Percentiles rank a stretch among this genome's conserved stretches.
phyloP scores from a whole-genome alignment of 2,113 vertebrate species.

The Stictonetta naevosa region DNA sequence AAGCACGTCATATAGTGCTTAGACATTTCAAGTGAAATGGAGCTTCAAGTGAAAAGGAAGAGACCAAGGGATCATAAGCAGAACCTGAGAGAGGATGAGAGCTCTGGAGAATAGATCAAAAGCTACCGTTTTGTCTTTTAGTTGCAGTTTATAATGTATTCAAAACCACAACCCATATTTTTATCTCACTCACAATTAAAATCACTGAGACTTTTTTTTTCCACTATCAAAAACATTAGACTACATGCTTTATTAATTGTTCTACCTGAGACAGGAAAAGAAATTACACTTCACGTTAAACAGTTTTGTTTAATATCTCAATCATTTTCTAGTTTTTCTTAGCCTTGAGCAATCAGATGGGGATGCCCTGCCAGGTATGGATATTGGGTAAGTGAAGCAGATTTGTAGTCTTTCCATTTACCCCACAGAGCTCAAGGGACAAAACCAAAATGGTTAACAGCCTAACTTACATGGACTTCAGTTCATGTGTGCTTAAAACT shows the following conservation, averaged over 20 bases:
- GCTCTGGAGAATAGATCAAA: background rate
- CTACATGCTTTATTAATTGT: background rate
- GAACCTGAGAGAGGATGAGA: background rate
- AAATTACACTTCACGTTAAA: background rate
- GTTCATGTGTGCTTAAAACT: background rate
- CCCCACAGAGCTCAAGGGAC: background rate
- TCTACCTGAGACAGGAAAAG: background rate
- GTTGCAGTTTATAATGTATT: background rate
- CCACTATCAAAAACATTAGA: background rate
- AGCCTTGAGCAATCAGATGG: background rate
- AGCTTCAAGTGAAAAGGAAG: background rate
- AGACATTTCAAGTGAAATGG: background rate
- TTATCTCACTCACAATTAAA: background rate
- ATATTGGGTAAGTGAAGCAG: background rate
- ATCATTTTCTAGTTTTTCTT: background rate
- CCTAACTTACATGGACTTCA: background rate
- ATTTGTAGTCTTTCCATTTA: too few relatives aligned
- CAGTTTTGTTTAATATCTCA: background rate
- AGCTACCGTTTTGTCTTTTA: background rate
- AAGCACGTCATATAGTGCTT: background rate
- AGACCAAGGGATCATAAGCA: background rate
- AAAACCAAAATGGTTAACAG: background rate
- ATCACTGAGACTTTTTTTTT: background rate
- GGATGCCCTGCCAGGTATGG: background rate
- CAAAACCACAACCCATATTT: background rate